phyloP scores from a whole-genome alignment of 92 coral and sea anemone genomes.

The Porites lobata region DNA sequence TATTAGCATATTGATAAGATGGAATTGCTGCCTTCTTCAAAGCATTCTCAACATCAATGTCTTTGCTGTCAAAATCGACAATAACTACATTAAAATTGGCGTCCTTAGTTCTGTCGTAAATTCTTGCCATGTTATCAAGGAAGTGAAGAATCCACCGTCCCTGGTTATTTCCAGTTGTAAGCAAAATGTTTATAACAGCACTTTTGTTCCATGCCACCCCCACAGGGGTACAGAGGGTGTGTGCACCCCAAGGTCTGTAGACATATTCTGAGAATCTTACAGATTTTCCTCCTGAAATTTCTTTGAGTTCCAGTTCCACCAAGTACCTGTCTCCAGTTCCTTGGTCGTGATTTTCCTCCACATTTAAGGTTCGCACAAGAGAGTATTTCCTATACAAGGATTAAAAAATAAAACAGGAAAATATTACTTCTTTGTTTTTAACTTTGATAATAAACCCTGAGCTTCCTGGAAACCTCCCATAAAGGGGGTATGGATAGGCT shows the following conservation, averaged over 20 bases:
- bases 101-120: conserved; percentile 73
- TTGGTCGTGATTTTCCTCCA: conserved; percentile 77
- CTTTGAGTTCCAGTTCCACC: conserved; percentile 78
- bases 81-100: conserved; percentile 78
- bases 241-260: conserved; percentile 56
- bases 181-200: conserved; percentile 76
- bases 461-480: too few relatives aligned
- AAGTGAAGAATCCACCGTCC: conserved; percentile 93
- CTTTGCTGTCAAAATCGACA: conserved; percentile 83
- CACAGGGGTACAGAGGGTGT: conserved; percentile 73
- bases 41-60: conserved; percentile 79
- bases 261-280: conserved; percentile 87
- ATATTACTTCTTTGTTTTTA: too few relatives aligned
- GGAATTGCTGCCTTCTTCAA: conserved; percentile 83
- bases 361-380: conserved; percentile 70
- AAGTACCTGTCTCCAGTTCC: conserved; percentile 77
- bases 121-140: conserved; percentile 79
- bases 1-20: conserved; percentile 71
- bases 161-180: conserved; percentile 88
- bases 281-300: conserved; percentile 42
- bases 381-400: conserved; percentile 58
- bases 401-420: too few relatives aligned
- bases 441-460: too few relatives aligned
- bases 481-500: too few relatives aligned
- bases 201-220: conserved; percentile 80